Base-by-base conservation (phyloP, 92 coral and sea anemone genomes). In the Diadumene lineata region DNA sequence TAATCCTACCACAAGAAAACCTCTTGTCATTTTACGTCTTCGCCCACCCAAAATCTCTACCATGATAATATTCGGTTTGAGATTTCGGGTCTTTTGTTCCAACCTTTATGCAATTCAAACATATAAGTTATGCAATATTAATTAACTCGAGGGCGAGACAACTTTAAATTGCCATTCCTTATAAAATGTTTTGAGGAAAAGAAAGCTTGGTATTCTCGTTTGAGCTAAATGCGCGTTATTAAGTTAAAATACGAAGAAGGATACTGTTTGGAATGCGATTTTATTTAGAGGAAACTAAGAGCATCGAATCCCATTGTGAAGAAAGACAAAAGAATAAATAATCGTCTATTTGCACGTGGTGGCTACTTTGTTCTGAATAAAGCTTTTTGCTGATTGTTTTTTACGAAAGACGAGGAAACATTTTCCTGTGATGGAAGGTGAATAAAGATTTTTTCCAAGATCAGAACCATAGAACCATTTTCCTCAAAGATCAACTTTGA, bases 301-400 rank as follows among this genome's bases (percentile, higher is more conserved):
- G 2, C 58, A 16, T 53, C 19, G 24, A 21, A 9, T 2, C 58
- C 18, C 24, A 13, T 53, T 53, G 58, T 53, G 18, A 9, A 16
- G 48, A 53, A 4, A 23, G 58, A 53, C 24, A 53, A 53, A 53
- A 16, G 58, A 53, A 4, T 21, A 23, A 53, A 53, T 53, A 53
- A 53, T 53, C 3, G 58, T 53, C 58, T 15, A 9, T 44, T 44
- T 53, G 19, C 58, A 53, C 58, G 58, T 53, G 58, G 58, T 53
- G 48, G 7, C 48, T 6, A 38, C 48, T n/a, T n/a, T n/a, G n/a
- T n/a, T n/a, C n/a, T n/a, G n/a, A n/a, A n/a, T n/a, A n/a, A n/a
- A n/a, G n/a, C n/a, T n/a, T n/a, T n/a, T n/a, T n/a, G n/a, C n/a
- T n/a, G n/a, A n/a, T n/a, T n/a, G n/a, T n/a, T n/a, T n/a, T n/a